phyloP scores from a whole-genome alignment of 2,888 invertebrate species.

The Hanleya hanleyi region DNA sequence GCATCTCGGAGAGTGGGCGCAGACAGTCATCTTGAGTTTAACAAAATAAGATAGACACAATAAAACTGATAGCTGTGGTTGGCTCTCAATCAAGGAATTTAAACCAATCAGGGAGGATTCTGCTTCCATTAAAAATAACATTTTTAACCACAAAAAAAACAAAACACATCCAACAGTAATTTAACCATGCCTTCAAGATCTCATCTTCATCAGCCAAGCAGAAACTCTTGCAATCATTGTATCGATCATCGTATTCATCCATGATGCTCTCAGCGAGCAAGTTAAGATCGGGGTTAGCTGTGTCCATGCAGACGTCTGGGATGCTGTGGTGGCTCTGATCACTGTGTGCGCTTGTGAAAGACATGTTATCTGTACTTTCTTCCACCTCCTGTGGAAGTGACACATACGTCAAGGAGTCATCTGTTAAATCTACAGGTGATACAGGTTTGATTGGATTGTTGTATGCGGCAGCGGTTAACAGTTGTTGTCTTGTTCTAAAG shows the following conservation, averaged over 20 bases:
- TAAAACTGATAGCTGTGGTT: too few species aligned
- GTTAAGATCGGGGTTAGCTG: constrained; percentile 39
- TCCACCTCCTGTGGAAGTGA: constrained; percentile 57
- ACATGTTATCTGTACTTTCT: constrained; percentile 23
- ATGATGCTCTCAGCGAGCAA: constrained; percentile 45
- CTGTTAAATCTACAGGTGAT: constrained; percentile 50
- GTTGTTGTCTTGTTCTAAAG: constrained; percentile 35
- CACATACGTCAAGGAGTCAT: constrained; percentile 62
- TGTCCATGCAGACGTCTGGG: constrained; percentile 51
- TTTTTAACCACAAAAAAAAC: too few species aligned
- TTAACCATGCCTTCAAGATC: constrained; percentile 65
- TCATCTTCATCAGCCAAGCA: constrained; percentile 70
- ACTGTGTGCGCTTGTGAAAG: constrained; percentile 50
- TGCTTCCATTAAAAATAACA: too few species aligned
- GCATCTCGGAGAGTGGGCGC: too few species aligned
- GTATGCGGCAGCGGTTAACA: constrained; percentile 38
- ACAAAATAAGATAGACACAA: too few species aligned
- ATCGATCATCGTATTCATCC: constrained; percentile 37
- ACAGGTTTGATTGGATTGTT: constrained; percentile 49
- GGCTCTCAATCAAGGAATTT: too few species aligned
- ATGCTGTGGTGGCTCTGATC: constrained; percentile 52
- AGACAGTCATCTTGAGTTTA: too few species aligned
- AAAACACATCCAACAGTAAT: too few species aligned
- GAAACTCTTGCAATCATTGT: constrained; percentile 60
- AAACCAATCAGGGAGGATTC: too few species aligned